Percentiles rank a stretch among this genome's conserved stretches.
Conservation (phyloP, 2,113 vertebrate species). For the Rhegmatorhina hoffmannsi region DNA sequence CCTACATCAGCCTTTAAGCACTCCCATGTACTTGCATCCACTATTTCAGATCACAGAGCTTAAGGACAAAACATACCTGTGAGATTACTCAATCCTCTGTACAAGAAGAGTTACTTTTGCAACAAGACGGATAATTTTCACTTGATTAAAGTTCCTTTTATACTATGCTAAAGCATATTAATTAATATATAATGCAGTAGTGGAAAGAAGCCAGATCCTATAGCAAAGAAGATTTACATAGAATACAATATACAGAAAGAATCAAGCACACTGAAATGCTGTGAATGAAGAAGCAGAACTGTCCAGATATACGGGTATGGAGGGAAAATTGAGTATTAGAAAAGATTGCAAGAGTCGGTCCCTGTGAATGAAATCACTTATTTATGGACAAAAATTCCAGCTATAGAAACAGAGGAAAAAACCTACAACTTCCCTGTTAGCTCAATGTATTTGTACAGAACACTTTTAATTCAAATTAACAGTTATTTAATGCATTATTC, state of each 20-base stretch:
- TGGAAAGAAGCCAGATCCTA: not conserved
- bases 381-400: not conserved
- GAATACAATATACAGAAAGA: not conserved
- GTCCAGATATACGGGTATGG: not conserved
- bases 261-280: not conserved
- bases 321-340: not conserved
- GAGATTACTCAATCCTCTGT: not conserved
- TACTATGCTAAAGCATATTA: not conserved
- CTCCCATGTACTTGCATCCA: not conserved
- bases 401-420: not conserved
- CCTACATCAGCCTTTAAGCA: not conserved
- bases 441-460: not conserved
- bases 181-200: not conserved
- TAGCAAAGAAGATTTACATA: not conserved
- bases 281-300: not conserved
- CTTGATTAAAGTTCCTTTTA: not conserved
- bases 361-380: not conserved
- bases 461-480: constrained; percentile 24
- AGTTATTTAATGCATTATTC: constrained; percentile 32
- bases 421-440: not conserved
- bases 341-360: not conserved
- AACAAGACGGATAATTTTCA: not conserved
- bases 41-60: not conserved
- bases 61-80: not conserved
- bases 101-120: not conserved